Conservation (phyloP, 2,113 vertebrate genomes). For the Nycticebus coucang region DNA sequence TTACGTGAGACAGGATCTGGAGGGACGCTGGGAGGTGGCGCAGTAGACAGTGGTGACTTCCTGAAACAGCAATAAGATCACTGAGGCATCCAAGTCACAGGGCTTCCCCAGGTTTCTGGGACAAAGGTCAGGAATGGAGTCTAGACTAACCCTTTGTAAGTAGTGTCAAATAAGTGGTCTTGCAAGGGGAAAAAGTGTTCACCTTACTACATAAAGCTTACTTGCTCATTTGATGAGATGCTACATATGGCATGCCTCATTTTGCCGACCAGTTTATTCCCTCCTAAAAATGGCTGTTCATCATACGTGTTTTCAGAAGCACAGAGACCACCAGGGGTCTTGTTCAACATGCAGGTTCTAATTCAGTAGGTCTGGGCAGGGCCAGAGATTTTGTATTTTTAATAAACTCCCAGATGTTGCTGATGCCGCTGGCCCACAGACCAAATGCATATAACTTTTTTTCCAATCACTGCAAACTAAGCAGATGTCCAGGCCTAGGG, state of each 20-base stretch:
- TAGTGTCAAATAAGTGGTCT: background rate
- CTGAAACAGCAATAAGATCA: background rate
- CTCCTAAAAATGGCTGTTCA: background rate
- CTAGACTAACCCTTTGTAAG: background rate
- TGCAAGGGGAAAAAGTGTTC: background rate
- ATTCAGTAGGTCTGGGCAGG: background rate
- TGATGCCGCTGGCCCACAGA: background rate
- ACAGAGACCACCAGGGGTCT: background rate
- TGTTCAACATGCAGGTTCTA: background rate
- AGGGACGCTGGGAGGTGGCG: background rate
- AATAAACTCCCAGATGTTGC: background rate
- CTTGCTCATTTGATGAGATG: background rate
- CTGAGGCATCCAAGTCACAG: background rate
- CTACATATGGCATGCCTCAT: background rate
- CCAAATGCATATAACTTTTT: background rate
- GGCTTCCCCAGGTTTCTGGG: background rate
- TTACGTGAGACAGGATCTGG: background rate
- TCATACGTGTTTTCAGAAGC: rapidly evolving
- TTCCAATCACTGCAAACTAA: background rate
- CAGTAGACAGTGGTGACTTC: rapidly evolving
- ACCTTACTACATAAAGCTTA: background rate
- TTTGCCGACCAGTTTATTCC: background rate
- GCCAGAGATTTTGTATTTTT: background rate
- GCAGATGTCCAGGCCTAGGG: background rate
- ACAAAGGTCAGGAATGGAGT: background rate